Evolutionary conservation across 1,140 invertebrate genomes (phyloP), one percentile per base, ranked within the genome.

Genomic region (Hycleus cichorii): DNA sequence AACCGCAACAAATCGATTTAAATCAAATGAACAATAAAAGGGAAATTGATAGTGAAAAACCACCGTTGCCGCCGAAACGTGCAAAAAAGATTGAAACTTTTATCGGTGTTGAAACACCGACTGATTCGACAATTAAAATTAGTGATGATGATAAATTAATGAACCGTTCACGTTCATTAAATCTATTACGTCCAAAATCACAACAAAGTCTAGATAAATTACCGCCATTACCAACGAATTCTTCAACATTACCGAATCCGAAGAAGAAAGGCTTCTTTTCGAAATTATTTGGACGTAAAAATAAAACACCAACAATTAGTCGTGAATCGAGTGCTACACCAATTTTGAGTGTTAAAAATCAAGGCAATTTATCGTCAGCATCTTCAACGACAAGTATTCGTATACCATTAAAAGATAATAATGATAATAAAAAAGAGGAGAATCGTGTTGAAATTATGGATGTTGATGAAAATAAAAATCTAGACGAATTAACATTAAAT

Each of bases 21-120:
- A 69, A 72, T 55, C 65, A 51, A 60, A 5, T 70, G 24, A 71
- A 69, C 8, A 64, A 76, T 2, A 80, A 84, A 77, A 68, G 78
- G 64, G 72, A 78, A 49, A 73, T 69, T 6, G 78, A 82, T 9
- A 79, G 82, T 48, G 83, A 85, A 55, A 79, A 81, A 61, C 89
- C 89, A 0, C 89, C 89, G 0, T 64, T 91, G 57, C 89, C 89
- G 0, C 89, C 89, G 1, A 91, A 91, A 68, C 77, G 89, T 32
- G 79, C 86, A 25, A 82, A 85, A 38, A 90, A 89, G 71, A 77
- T 80, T 39, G 71, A 71, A 52, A 71, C 68, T 42, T 66, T 57
- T 44, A 69, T 69, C 10, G 66, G 65, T 0, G 59, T 40, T 9
- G 47, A 49, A 5, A 39, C 39, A 12, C 39, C 49, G 44, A 44